Conservation (phyloP, 1,140 invertebrate species). For the Steinernema khuongi region DNA sequence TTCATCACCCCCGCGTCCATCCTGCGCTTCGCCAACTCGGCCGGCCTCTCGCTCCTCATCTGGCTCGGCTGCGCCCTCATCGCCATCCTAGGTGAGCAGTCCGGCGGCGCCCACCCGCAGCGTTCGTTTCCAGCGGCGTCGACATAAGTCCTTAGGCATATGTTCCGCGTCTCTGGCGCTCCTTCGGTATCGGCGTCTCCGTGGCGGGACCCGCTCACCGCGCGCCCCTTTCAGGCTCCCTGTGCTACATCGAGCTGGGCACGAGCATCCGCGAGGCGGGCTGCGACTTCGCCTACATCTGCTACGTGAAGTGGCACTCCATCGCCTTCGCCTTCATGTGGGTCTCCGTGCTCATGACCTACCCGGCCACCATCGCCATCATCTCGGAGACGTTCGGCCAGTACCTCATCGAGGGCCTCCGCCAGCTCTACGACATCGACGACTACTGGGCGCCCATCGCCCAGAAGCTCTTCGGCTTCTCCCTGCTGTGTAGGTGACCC, state of each 20-base stretch:
- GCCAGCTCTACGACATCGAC: constrained; percentile 45
- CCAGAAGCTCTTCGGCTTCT: constrained; percentile 56
- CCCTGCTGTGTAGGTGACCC: constrained; percentile 49
- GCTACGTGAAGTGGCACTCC: constrained; percentile 57
- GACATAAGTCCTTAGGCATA: neutral
- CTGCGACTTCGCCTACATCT: constrained; percentile 58
- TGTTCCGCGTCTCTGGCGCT: neutral
- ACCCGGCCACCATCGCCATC: constrained; percentile 56
- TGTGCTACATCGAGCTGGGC: constrained; percentile 58
- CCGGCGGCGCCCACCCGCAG: neutral
- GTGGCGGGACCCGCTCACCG: neutral
- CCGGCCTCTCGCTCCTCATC: constrained; percentile 30
- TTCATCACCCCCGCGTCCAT: constrained; percentile 59
- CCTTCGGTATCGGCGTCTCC: neutral
- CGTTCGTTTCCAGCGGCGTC: neutral
- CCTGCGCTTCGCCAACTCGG: constrained; percentile 52
- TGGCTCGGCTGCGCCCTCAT: constrained; percentile 33
- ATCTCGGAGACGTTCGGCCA: constrained; percentile 58
- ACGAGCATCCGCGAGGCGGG: constrained; percentile 51
- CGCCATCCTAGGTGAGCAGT: constrained; percentile 24
- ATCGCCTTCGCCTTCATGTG: constrained; percentile 57
- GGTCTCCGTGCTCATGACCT: constrained; percentile 57
- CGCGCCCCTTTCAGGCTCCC: constrained; percentile 27
- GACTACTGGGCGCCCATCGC: constrained; percentile 38
- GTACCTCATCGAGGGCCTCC: constrained; percentile 51